Base-by-base conservation (phyloP, 2,113 vertebrate genomes). In the Piliocolobus tephrosceles region DNA sequence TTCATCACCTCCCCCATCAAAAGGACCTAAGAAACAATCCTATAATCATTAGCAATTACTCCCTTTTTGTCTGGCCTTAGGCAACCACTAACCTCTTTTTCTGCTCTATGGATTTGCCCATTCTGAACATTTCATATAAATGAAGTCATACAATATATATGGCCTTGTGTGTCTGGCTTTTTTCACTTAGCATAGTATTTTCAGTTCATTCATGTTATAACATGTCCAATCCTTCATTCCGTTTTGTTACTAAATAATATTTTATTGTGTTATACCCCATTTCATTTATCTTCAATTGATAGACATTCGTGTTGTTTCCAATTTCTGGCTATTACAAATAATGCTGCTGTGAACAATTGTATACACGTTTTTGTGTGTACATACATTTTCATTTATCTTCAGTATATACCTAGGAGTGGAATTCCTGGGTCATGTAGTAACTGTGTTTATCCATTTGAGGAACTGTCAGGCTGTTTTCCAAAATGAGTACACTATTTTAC, bases 161-260 rank as follows among this genome's bases (percentile, higher is more conserved):
- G 70, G n/a, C 35, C 17, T 64, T 79, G 45, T 90, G 52, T 85
- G 16, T 90, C 20, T 85, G 10, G 17, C 47, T 81, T 75, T 43
- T 94, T 73, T 96, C 14, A 38, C 40, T 52, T 90, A 57, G 38
- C 38, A 66, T 76, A 23, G 35, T 83, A 85, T 93, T 91, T 90
- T 94, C 30, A 27, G 45, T 81, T 88, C 66, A 86, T 64, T 30
- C 18, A 38, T 75, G 16, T 82, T 76, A 11, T 43, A 73, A 64
- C 11, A 22, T 47, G 0, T 80, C 72, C 13, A 73, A 8, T 61
- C 55, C 7, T 73, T 58, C 38, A 55, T 80, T 93, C n/a, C 6
- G 86, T 66, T 73, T 57, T 32, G 8, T 75, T 91, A 38, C 52
- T 35, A 75, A 52, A 57, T 90, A 85, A 25, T 85, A 70, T 84